Evolutionary conservation across 2,888 invertebrate genomes (phyloP), one percentile per base, ranked within the genome.

Genomic region (Dynastes tityus): DNA sequence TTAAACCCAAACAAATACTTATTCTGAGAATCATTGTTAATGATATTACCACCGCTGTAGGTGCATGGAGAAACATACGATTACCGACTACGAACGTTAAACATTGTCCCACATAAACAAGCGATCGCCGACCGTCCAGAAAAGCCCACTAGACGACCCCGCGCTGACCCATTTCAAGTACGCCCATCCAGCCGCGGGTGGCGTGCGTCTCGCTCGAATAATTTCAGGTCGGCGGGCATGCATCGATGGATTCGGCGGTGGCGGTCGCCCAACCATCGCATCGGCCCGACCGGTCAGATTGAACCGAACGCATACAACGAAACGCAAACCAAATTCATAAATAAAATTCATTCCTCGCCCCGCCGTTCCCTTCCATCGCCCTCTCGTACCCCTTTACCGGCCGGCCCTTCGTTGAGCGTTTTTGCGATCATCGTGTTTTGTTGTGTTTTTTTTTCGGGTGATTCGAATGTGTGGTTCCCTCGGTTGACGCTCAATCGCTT

Each of bases 291-390:
- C 51, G 40, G 58, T 51, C 58, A 29, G 40, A 67, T 67, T 67
- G 67, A 67, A 45, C 67, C 40, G 16, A 22, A 55, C 58, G 58
- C 53, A 16, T n/a, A 32, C 58, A 67, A 37, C 40, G 73, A 40
- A 61, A 73, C 73, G 58, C 22, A 58, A 58, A 73, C 73, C 40
- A 73, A 73, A 73, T 73, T 73, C 73, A 73, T 73, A 73, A 73
- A 73, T 73, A 73, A 73, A 73, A 73, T 73, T 73, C 73, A 22
- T 53, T 32, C 22, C 49, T 32, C 32, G 32, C 32, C 11, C 49
- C 8, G 0, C 22, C 45, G 8, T 29, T 32, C 63, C 29, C 11
- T 55, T 55, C 27, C 29, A 13, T 63, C 63, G 11, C 3, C 29
- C 9, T 63, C 63, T 2, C 32, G 13, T 5, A 13, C 13, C 53